Percentiles rank a stretch among this genome's conserved stretches.
These are phyloP conservation scores for Pristionchus pacificus DNA, from an alignment of 1,140 invertebrate species.

Conservation along the genomic window DNA sequence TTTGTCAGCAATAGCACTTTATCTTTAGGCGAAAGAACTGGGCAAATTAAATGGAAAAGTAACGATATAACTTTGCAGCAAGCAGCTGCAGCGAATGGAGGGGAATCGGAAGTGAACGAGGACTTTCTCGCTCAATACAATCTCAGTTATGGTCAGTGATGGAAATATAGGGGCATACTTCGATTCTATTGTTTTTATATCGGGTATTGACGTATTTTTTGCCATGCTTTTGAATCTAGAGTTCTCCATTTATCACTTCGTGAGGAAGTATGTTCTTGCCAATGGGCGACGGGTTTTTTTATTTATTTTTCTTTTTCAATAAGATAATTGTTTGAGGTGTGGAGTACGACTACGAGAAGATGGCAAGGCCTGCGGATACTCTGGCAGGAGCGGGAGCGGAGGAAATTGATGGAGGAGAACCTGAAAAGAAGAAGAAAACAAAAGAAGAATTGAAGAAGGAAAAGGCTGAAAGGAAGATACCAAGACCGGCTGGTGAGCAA, in stretches of 20 bases:
- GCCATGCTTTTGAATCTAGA: no score
- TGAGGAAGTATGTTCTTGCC: no score
- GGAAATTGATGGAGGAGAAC: neutral
- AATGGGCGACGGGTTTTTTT: no score
- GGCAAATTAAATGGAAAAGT: constrained; percentile 34
- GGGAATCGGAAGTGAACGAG: constrained; percentile 72
- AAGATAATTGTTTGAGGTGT: no score
- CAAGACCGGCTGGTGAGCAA: neutral
- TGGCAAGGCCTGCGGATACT: constrained; percentile 13
- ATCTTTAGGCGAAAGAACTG: constrained; percentile 13
- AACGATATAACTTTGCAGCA: constrained; percentile 39
- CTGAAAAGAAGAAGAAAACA: constrained; percentile 21
- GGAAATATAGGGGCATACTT: no score
- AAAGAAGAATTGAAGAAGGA: constrained; percentile 57
- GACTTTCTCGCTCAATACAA: constrained; percentile 93
- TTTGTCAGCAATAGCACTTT: no score
- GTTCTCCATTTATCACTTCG: no score
- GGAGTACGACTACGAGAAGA: constrained; percentile 42
- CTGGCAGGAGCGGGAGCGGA: no score
- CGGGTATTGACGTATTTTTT: no score
- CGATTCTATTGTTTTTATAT: no score
- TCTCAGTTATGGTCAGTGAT: constrained; percentile 89
- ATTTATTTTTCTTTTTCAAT: no score
- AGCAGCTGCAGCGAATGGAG: constrained; percentile 41
- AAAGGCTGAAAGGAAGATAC: constrained; percentile 44